A percentile compares a stretch with the other conserved stretches of the same genome.
Evolutionary conservation across 1,140 invertebrate species (phyloP).

Genomic region (Littorina saxatilis): DNA sequence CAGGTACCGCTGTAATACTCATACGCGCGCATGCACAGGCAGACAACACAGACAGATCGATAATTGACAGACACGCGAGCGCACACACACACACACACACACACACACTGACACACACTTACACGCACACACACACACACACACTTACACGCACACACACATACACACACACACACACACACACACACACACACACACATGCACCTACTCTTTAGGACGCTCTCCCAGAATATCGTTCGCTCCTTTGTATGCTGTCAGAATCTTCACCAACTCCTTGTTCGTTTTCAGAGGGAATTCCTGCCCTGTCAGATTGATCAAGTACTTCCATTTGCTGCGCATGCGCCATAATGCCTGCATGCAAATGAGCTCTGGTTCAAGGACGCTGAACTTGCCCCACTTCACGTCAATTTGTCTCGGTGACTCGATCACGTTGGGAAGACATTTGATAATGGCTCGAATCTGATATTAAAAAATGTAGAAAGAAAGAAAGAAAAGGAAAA

Average conservation of each 20-base stretch:
- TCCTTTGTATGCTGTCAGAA: conserved; percentile 55
- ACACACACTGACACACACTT: background rate
- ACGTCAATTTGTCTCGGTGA: conserved; percentile 46
- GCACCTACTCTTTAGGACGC: background rate
- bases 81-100: conserved; percentile 15
- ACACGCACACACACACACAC: conserved; percentile 5
- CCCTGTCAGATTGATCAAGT: conserved; percentile 66
- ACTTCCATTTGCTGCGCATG: conserved; percentile 60
- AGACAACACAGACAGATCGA: background rate
- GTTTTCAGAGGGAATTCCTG: conserved; percentile 68
- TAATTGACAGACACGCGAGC: background rate
- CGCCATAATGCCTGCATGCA: conserved; percentile 63
- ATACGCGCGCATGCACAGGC: background rate
- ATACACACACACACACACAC: conserved; percentile 9
- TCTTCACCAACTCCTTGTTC: conserved; percentile 59
- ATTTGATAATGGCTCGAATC: too few species aligned
- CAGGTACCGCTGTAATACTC: background rate
- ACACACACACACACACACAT: conserved; percentile 1
- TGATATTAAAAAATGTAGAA: too few species aligned
- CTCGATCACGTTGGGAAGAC: conserved; percentile 55
- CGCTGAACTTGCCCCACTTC: conserved; percentile 53
- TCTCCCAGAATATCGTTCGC: conserved; percentile 54
- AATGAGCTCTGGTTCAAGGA: conserved; percentile 62
- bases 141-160: background rate
- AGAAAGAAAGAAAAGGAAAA: too few species aligned